A percentile compares a stretch with the other conserved stretches of the same genome.
These are phyloP conservation scores for Athrips mouffetella DNA, from an alignment of 2,888 invertebrate genomes.

Conservation along the genomic window DNA sequence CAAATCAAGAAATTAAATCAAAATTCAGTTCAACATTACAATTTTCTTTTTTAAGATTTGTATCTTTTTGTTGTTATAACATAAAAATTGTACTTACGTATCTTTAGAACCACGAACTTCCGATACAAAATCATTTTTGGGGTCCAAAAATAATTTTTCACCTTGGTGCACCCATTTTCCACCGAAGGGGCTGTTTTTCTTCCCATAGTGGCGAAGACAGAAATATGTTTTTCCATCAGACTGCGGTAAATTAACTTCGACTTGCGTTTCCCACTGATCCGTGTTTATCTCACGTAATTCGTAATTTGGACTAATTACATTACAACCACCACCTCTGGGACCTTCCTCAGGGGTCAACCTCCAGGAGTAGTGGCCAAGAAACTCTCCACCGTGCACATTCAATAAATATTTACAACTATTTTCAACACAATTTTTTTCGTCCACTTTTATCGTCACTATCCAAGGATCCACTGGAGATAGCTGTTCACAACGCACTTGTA, in stretches of 20 bases:
- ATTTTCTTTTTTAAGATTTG: too few species aligned
- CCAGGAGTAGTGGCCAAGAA: slow-evolving; percentile 65
- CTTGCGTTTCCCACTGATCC: slow-evolving; percentile 41
- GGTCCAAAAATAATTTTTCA: slow-evolving; percentile 55
- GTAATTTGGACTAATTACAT: slow-evolving; percentile 56
- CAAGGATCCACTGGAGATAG: slow-evolving; percentile 40
- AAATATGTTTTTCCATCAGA: slow-evolving; percentile 50
- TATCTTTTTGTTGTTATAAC: neutral
- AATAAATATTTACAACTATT: slow-evolving; percentile 71
- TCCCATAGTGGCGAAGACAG: slow-evolving; percentile 48
- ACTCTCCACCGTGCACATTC: slow-evolving; percentile 58
- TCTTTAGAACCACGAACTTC: neutral
- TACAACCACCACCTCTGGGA: slow-evolving; percentile 52
- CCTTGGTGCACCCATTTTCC: slow-evolving; percentile 77
- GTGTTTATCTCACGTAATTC: slow-evolving; percentile 58
- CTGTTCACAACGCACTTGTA: slow-evolving; percentile 43
- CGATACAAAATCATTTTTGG: slow-evolving; percentile 31
- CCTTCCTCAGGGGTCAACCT: slow-evolving; percentile 54
- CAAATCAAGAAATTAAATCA: too few species aligned
- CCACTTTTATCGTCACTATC: slow-evolving; percentile 51
- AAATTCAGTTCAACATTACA: too few species aligned
- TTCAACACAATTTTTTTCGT: slow-evolving; percentile 42
- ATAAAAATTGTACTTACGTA: neutral
- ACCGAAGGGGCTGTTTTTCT: slow-evolving; percentile 44
- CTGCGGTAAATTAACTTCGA: slow-evolving; percentile 51